A percentile compares a stretch with the other conserved stretches of the same genome.
These are phyloP conservation scores for Ernsta delagoae DNA, from an alignment of 2,888 invertebrate species.

Conservation along the genomic window DNA sequence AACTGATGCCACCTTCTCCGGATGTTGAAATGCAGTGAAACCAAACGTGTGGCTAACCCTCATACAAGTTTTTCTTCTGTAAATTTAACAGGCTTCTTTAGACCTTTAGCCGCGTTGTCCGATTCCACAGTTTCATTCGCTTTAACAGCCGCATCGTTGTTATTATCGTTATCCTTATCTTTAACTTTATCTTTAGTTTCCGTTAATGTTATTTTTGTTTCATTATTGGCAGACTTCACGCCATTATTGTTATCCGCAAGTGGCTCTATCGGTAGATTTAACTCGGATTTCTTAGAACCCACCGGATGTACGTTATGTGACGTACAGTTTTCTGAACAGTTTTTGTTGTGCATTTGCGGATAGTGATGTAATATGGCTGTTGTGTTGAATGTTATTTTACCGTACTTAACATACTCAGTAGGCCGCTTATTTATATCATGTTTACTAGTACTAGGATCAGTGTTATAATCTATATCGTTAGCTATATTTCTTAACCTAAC, in stretches of 20 bases:
- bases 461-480: constrained; percentile 55
- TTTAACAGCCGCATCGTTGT: constrained; percentile 58
- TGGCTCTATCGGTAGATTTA: constrained; percentile 55
- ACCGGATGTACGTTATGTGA: constrained; percentile 38
- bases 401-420: constrained; percentile 72
- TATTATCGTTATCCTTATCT: constrained; percentile 63
- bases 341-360: constrained; percentile 67
- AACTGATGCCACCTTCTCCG: constrained; percentile 56
- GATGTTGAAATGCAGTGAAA: constrained; percentile 59
- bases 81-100: constrained; percentile 70
- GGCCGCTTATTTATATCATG: constrained; percentile 55
- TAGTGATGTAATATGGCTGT: constrained; percentile 79
- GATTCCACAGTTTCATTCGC: constrained; percentile 47
- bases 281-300: constrained; percentile 63
- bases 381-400: constrained; percentile 78
- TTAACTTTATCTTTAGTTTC: constrained; percentile 44
- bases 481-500: constrained; percentile 54
- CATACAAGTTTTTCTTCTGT: constrained; percentile 81
- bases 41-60: constrained; percentile 64
- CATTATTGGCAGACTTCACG: constrained; percentile 48
- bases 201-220: constrained; percentile 45
- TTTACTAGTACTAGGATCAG: constrained; percentile 67
- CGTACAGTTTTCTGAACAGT: constrained; percentile 42
- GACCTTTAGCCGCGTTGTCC: constrained; percentile 52
- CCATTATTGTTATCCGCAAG: constrained; percentile 68